Conservation (phyloP, 2,888 invertebrate species). For the Priocnemis perturbator region DNA sequence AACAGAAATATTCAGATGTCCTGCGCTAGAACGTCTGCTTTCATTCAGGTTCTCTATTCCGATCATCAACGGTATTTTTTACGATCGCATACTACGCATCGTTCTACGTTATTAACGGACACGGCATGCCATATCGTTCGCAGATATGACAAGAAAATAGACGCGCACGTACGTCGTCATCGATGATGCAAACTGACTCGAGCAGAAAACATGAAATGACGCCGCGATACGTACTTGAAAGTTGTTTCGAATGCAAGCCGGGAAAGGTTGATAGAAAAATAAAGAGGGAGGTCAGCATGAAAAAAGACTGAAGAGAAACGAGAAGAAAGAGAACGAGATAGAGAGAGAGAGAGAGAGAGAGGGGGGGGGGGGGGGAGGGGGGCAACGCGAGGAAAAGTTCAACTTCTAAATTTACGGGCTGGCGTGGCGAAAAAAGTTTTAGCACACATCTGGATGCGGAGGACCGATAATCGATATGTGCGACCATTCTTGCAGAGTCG, state of each 20-base stretch:
- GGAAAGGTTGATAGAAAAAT: background rate
- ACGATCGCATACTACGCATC: too few species aligned
- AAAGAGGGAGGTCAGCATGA: too few species aligned
- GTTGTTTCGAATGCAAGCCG: constrained; percentile 17
- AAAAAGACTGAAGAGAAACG: too few species aligned
- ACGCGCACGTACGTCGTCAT: background rate
- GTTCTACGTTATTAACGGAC: too few species aligned
- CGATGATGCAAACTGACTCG: background rate
- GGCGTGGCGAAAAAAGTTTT: constrained; percentile 45
- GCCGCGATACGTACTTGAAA: constrained; percentile 33
- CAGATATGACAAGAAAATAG: background rate
- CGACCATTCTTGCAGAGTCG: constrained; percentile 32
- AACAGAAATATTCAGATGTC: too few species aligned
- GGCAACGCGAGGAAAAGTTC: constrained; percentile 27
- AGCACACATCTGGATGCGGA: constrained; percentile 44
- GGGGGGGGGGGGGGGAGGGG: background rate
- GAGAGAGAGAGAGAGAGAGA: background rate
- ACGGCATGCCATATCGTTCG: too few species aligned
- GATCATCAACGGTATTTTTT: too few species aligned
- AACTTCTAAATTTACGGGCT: constrained; percentile 49
- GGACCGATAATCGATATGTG: constrained; percentile 51
- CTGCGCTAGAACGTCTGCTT: too few species aligned
- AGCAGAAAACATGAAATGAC: constrained; percentile 29
- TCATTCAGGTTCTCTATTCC: too few species aligned
- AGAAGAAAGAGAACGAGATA: background rate